Evolutionary conservation across 2,888 invertebrate species (phyloP), one percentile per base, ranked within the genome.

Genomic region (Tipula unca): DNA sequence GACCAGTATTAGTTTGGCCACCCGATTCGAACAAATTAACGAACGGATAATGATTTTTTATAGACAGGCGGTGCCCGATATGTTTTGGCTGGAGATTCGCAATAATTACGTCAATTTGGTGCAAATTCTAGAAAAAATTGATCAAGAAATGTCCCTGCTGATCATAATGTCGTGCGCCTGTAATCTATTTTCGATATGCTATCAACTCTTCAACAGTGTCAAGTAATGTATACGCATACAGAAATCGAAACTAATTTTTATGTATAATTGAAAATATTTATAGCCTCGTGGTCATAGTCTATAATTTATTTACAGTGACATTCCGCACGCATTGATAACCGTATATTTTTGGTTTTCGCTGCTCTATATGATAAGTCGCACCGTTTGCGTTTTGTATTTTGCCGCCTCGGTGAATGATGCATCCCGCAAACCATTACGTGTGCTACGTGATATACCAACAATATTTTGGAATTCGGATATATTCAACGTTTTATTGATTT

Each of bases 151-250:
- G 17, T 93, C 95, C 1, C 91, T 92, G 14, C 89, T 95, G 86
- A 92, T 95, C 0, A 89, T 95, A 0, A 89, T 95, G 5, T 94
- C 95, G 0, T 95, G 94, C 87, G 90, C 93, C 20, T 94, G 93
- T 87, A 95, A 95, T 89, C 92, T 95, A 85, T 95, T 94, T 89
- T 95, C 95, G 88, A 94, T 95, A 87, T 95, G 95, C 87, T 92
- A 95, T 85, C 95, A 95, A 88, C 91, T 95, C 10, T 95, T 94
- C 88, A 92, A 94, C 88, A 89, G 89, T 86, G 90, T 90, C 85
- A 88, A 69, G 69, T 69, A n/a, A n/a, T n/a, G n/a, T n/a, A n/a
- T n/a, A 69, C 1, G 48, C 17, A 6, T 25, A 69, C 10, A 25
- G 8, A 69, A 0, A 20, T 42, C 3, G 6, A 35, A n/a, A 35